These are phyloP conservation scores for Aphaenogaster rudis DNA, from an alignment of 1,140 invertebrate species.

Conservation along the genomic window DNA sequence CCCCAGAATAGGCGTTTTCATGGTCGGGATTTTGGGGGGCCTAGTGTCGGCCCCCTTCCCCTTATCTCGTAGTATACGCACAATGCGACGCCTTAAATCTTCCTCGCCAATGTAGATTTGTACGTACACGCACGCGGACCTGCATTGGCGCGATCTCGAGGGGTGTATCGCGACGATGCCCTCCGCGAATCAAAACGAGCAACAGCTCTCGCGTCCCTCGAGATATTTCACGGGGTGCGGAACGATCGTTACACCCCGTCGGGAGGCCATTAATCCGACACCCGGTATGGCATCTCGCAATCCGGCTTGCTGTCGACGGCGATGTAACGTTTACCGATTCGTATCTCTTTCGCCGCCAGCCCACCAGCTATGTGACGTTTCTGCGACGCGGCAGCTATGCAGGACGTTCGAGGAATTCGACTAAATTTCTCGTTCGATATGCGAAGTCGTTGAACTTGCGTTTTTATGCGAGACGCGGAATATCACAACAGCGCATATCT, in stretches of 20 bases:
- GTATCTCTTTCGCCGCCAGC: conserved; percentile 59
- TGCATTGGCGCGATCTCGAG: conserved; percentile 62
- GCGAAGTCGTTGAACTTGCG: conserved; percentile 14
- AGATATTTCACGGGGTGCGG: conserved; percentile 54
- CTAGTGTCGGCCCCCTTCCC: background rate
- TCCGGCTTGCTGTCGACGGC: conserved; percentile 60
- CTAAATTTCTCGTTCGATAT: conserved; percentile 29
- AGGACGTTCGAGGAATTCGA: conserved; percentile 38
- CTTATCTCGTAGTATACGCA: conserved; percentile 2
- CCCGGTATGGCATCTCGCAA: conserved; percentile 61
- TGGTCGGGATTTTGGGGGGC: conserved; percentile 13
- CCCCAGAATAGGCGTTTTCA: conserved; percentile 62
- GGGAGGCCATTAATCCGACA: conserved; percentile 74
- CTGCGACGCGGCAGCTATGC: conserved; percentile 16
- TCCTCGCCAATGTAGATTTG: conserved; percentile 66
- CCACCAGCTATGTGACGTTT: conserved; percentile 25
- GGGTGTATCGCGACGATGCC: conserved; percentile 46
- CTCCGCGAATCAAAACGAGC: conserved; percentile 68
- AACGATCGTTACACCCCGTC: conserved; percentile 62
- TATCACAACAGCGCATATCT: background rate
- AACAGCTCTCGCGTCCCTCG: conserved; percentile 2
- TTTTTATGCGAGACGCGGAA: background rate
- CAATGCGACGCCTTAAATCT: conserved; percentile 69
- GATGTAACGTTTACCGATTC: conserved; percentile 65
- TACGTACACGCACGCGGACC: conserved; percentile 64